Conservation (phyloP, 2,797 vertebrate species). For the Diplodus sargus region DNA sequence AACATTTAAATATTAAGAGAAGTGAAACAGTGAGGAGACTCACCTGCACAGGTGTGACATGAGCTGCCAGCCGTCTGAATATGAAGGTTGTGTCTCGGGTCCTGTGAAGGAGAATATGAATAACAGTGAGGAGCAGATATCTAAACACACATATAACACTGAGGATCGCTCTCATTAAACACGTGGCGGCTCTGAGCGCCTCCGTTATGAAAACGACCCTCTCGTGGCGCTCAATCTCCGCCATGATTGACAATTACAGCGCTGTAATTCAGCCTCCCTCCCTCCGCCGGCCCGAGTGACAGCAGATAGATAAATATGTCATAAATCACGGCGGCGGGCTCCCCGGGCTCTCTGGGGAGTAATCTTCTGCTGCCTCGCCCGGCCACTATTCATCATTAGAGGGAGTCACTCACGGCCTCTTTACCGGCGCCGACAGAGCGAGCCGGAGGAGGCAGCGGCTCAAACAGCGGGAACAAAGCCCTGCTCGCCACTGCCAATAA, state of each 20-base stretch:
- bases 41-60: too few relatives aligned
- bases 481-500: conserved; percentile 84
- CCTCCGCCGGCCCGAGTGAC: conserved; percentile 86
- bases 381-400: conserved; percentile 90
- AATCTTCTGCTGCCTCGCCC: conserved; percentile 87
- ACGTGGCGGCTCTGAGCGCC: conserved; percentile 87
- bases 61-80: too few relatives aligned
- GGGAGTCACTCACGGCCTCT: conserved; percentile 87
- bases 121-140: conserved; percentile 84
- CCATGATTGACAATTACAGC: conserved; percentile 94
- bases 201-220: conserved; percentile 90
- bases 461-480: conserved; percentile 82
- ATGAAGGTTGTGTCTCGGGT: background rate
- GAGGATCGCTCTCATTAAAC: conserved; percentile 59
- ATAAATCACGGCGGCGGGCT: conserved; percentile 87
- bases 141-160: conserved; percentile 15
- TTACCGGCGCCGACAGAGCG: conserved; percentile 83
- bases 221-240: conserved; percentile 86
- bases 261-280: conserved; percentile 88
- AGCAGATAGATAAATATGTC: conserved; percentile 91
- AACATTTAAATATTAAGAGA: too few relatives aligned
- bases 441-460: conserved; percentile 79
- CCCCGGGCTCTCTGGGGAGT: conserved; percentile 87
- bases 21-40: too few relatives aligned
- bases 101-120: conserved; percentile 84